Conservation (phyloP, 2,888 invertebrate genomes). For the Pristionchus entomophagus region DNA sequence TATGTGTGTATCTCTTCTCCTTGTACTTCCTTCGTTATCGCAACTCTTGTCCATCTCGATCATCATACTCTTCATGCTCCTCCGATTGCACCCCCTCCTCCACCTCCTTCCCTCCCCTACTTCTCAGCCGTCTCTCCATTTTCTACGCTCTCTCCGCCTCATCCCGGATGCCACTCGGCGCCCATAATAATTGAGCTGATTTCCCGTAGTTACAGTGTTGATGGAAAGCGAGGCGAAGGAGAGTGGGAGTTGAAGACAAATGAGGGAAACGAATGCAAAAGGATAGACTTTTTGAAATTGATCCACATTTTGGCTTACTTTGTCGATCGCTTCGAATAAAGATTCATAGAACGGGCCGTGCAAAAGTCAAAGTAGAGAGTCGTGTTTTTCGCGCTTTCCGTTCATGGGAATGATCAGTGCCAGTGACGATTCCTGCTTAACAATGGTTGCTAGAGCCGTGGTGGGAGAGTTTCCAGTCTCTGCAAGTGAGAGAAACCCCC, state of each 20-base stretch:
- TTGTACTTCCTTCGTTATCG: not conserved
- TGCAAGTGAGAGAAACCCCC: not conserved
- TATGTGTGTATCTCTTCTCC: not conserved
- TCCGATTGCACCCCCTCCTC: too few species aligned
- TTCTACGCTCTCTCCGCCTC: not conserved
- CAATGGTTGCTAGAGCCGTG: not conserved
- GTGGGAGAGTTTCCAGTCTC: not conserved
- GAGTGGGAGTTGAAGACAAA: not conserved
- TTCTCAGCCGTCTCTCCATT: not conserved
- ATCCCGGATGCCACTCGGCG: constrained; percentile 4
- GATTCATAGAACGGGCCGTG: too few species aligned
- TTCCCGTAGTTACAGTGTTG: constrained; percentile 31
- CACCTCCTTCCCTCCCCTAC: not conserved
- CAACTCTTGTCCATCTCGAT: not conserved
- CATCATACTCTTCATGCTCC: too few species aligned
- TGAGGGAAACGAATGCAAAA: not conserved
- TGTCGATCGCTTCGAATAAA: too few species aligned
- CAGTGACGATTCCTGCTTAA: not conserved
- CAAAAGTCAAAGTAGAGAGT: too few species aligned
- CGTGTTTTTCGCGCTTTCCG: too few species aligned
- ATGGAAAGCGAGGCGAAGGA: not conserved
- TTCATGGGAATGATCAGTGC: too few species aligned
- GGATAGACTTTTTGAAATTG: too few species aligned
- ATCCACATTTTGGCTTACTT: not conserved
- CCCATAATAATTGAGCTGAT: constrained; percentile 49